These are phyloP conservation scores for Lissocephala sabroskyi DNA, from an alignment of 2,888 invertebrate genomes.

Conservation along the genomic window DNA sequence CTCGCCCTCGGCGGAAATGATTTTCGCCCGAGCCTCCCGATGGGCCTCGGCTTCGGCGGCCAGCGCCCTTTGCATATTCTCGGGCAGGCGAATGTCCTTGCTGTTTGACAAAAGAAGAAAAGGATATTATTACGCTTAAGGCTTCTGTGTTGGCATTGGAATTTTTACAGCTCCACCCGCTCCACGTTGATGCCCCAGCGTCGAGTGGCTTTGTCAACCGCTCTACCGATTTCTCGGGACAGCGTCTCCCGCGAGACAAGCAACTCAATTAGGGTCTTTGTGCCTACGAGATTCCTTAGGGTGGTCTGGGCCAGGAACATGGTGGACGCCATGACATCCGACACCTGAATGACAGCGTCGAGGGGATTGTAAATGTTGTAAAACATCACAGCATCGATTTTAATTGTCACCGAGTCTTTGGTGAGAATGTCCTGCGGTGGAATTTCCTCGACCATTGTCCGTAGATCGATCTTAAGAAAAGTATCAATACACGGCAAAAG, in stretches of 20 bases:
- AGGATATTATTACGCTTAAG: background rate
- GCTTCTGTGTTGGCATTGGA: no score
- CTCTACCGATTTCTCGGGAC: slow-evolving; percentile 87
- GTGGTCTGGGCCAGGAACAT: slow-evolving; percentile 86
- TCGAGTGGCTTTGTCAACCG: slow-evolving; percentile 87
- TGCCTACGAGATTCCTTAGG: slow-evolving; percentile 91
- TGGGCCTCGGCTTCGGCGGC: slow-evolving; percentile 63
- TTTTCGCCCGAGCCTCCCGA: slow-evolving; percentile 61
- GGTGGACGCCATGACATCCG: slow-evolving; percentile 77
- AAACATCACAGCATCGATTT: slow-evolving; percentile 90
- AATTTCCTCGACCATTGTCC: slow-evolving; percentile 77
- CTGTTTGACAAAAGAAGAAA: slow-evolving; percentile 28
- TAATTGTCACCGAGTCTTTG: slow-evolving; percentile 92
- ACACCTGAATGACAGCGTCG: slow-evolving; percentile 81
- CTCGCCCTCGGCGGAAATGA: slow-evolving; percentile 64
- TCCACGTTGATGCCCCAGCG: slow-evolving; percentile 94
- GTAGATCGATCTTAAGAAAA: slow-evolving; percentile 75
- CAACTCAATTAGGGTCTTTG: slow-evolving; percentile 89
- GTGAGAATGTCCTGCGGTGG: slow-evolving; percentile 81
- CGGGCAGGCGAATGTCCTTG: slow-evolving; percentile 55
- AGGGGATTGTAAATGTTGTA: slow-evolving; percentile 83
- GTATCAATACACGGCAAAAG: slow-evolving; percentile 77
- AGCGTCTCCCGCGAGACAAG: slow-evolving; percentile 92
- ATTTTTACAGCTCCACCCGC: slow-evolving; percentile 87
- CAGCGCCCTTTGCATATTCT: slow-evolving; percentile 49